Conservation (phyloP, 1,140 invertebrate genomes). For the Coenobita brevimanus region DNA sequence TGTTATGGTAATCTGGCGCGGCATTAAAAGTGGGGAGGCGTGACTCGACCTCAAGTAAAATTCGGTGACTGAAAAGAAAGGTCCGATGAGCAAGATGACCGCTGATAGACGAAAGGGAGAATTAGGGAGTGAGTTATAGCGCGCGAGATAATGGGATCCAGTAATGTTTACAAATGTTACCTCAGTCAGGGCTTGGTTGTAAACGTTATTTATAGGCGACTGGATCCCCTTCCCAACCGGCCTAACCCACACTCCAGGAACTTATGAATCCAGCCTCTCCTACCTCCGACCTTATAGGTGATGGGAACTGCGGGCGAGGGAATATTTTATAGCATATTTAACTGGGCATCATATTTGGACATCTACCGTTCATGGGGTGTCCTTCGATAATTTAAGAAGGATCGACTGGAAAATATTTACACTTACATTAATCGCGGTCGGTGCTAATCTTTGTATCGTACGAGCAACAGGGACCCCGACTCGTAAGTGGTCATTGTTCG, state of each 20-base stretch:
- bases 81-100: conserved; percentile 57
- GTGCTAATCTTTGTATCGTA: conserved; percentile 18
- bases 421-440: conserved; percentile 48
- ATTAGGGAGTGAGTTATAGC: conserved; percentile 62
- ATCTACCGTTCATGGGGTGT: conserved; percentile 62
- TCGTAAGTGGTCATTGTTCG: not conserved
- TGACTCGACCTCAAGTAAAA: conserved; percentile 37
- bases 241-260: not conserved
- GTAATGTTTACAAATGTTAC: conserved; percentile 68
- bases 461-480: not conserved
- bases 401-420: conserved; percentile 54
- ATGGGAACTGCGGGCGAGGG: not conserved
- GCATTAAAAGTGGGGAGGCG: conserved; percentile 62
- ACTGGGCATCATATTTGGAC: conserved; percentile 61
- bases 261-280: not conserved
- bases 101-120: conserved; percentile 56
- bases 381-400: conserved; percentile 60
- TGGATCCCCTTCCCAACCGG: conserved; percentile 22
- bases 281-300: not conserved
- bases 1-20: conserved; percentile 59
- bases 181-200: conserved; percentile 59
- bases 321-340: conserved; percentile 58
- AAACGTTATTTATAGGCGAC: conserved; percentile 65
- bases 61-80: conserved; percentile 52
- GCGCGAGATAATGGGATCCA: conserved; percentile 57